Evolutionary conservation across 1,140 invertebrate species (phyloP).

Genomic region (Bombus confusus): DNA sequence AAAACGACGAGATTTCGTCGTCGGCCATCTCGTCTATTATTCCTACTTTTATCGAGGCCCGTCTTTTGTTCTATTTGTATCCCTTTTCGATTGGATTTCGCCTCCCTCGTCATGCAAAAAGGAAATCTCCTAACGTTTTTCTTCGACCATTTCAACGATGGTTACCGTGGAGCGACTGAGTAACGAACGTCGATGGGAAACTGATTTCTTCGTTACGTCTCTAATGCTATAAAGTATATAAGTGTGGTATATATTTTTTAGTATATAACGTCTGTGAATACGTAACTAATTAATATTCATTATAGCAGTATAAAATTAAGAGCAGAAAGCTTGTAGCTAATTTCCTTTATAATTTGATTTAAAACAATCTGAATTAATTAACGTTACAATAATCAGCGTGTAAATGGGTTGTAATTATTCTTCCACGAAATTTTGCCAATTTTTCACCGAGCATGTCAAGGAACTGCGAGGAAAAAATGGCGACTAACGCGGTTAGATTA

Average conservation of each 20-base stretch:
- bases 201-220: neutral
- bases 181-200: neutral
- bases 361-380: neutral
- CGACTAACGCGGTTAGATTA: constrained; percentile 35
- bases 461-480: constrained; percentile 24
- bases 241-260: no score
- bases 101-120: no score
- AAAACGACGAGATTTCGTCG: constrained; percentile 5
- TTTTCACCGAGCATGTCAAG: neutral
- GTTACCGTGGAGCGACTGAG: no score
- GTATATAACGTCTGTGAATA: no score
- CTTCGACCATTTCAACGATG: neutral
- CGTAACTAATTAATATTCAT: no score
- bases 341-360: neutral
- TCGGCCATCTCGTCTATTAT: constrained; percentile 15
- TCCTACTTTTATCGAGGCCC: neutral
- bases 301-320: neutral
- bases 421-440: neutral
- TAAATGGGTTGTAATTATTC: neutral
- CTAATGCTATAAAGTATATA: no score
- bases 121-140: neutral
- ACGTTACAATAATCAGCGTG: neutral
- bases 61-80: neutral
- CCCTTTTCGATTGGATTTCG: neutral
- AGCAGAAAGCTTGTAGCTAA: neutral